A percentile compares a stretch with the other conserved stretches of the same genome.
phyloP scores from a whole-genome alignment of 2,797 vertebrate species.

The Botia almorhae region DNA sequence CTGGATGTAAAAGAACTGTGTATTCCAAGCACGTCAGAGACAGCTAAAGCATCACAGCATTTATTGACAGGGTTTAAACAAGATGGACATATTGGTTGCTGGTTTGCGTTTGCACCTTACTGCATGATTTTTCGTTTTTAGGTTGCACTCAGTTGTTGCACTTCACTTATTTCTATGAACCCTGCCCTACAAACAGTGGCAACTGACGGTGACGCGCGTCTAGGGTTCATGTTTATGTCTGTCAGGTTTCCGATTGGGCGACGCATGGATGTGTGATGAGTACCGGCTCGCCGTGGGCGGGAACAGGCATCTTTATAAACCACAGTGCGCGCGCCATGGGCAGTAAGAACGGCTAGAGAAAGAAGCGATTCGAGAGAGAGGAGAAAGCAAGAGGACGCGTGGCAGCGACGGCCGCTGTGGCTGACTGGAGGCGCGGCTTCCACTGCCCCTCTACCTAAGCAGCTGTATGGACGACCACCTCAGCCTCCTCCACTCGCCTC shows the following conservation, averaged over 20 bases:
- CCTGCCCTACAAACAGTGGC: too few species aligned
- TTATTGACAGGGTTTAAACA: not conserved
- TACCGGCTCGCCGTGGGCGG: constrained; percentile 71
- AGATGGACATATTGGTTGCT: not conserved
- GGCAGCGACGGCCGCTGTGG: constrained; percentile 65
- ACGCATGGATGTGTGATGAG: constrained; percentile 46
- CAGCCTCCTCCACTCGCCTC: constrained; percentile 90
- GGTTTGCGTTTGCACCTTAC: not conserved
- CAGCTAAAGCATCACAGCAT: not conserved
- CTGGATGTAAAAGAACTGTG: not conserved
- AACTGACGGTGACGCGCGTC: constrained; percentile 69
- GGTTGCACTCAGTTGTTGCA: too few species aligned
- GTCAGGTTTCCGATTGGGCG: constrained; percentile 73
- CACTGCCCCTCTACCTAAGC: constrained; percentile 72
- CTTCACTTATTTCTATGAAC: too few species aligned
- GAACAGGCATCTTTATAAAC: constrained; percentile 78
- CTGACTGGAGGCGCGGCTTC: constrained; percentile 78
- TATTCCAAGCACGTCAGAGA: not conserved
- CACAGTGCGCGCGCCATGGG: constrained; percentile 71
- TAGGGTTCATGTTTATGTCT: constrained; percentile 69
- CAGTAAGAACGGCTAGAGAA: constrained; percentile 73
- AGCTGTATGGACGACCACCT: constrained; percentile 90
- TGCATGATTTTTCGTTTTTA: too few species aligned
- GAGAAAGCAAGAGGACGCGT: constrained; percentile 59
- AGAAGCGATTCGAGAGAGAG: constrained; percentile 64